Conservation (phyloP, 2,797 vertebrate genomes). For the Mus minutoides region DNA sequence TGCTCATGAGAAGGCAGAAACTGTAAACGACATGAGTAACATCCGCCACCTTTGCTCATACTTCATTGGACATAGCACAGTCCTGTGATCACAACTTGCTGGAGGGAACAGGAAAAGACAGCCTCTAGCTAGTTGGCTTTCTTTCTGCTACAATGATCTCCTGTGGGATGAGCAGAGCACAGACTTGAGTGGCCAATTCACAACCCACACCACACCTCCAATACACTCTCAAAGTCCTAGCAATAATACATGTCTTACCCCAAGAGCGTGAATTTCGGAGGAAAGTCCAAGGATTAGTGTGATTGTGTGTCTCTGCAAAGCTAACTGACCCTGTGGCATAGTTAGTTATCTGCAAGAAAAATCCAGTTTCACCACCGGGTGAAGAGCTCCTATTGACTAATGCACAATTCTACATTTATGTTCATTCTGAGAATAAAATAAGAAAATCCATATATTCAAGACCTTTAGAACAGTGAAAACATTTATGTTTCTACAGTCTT, state of each 20-base stretch:
- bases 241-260: background rate
- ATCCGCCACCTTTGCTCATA: background rate
- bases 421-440: constrained; percentile 10
- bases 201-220: background rate
- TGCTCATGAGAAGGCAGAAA: background rate
- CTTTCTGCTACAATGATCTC: background rate
- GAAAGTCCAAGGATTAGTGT: background rate
- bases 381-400: background rate
- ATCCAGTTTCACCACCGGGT: too few species aligned
- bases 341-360: background rate
- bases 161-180: background rate
- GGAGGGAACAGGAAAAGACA: background rate
- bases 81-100: background rate
- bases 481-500: background rate
- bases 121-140: background rate
- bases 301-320: background rate
- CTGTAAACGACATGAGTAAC: background rate
- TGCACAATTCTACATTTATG: background rate
- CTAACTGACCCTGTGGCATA: background rate
- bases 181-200: background rate
- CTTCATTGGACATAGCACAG: background rate
- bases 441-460: background rate
- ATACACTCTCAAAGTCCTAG: background rate
- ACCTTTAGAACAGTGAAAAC: background rate
- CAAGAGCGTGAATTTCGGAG: background rate